These are phyloP conservation scores for Celastrina argiolus DNA, from an alignment of 2,888 invertebrate genomes.

Conservation along the genomic window DNA sequence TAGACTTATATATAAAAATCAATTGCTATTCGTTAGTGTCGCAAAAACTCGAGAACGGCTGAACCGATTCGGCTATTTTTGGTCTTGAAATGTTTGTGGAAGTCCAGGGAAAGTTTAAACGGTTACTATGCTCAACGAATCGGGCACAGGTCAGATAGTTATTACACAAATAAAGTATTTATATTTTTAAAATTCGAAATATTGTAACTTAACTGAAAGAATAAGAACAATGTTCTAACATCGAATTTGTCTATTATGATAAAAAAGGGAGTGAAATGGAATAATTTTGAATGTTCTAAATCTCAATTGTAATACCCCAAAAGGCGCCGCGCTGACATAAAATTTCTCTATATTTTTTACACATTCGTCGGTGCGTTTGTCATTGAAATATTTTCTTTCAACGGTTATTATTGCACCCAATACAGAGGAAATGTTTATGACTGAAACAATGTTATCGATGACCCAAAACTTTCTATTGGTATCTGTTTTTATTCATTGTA, in stretches of 20 bases:
- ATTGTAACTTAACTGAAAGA: no score
- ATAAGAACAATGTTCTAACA: no score
- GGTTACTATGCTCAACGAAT: no score
- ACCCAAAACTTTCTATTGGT: constrained; percentile 1
- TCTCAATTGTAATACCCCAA: background rate
- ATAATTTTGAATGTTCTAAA: background rate
- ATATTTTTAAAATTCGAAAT: no score
- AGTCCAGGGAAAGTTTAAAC: no score
- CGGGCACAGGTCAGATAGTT: no score
- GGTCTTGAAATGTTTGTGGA: no score
- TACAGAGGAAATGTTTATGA: background rate
- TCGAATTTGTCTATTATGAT: background rate
- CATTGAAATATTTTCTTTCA: background rate
- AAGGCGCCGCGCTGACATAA: background rate
- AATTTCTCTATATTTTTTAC: background rate
- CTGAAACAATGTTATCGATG: background rate
- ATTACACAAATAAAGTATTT: no score
- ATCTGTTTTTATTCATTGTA: background rate
- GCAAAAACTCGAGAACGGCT: no score
- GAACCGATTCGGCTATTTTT: no score
- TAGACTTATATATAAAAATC: no score
- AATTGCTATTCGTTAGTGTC: no score
- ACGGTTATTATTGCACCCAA: background rate
- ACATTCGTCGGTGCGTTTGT: background rate
- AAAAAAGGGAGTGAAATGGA: background rate